Percentiles rank a stretch among this genome's conserved stretches.
Evolutionary conservation across 2,113 vertebrate species (phyloP).

Genomic region (Poeciliopsis turrubarensis): DNA sequence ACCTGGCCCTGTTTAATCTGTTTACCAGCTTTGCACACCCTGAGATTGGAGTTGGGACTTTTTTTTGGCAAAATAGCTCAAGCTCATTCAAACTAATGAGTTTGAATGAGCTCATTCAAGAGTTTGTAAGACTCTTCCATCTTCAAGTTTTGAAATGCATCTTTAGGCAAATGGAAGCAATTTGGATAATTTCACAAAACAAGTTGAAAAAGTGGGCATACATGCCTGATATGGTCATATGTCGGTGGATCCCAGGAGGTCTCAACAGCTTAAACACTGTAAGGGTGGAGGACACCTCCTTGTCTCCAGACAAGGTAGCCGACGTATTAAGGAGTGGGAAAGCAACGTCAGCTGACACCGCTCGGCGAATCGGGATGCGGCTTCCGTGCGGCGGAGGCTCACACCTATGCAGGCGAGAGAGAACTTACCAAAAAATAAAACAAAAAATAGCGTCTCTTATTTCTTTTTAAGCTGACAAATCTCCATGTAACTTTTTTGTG

Average conservation of each 20-base stretch:
- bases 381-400: constrained; percentile 71
- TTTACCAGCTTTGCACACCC: background rate
- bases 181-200: background rate
- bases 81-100: background rate
- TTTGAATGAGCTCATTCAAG: too few relatives aligned
- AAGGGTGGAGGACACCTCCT: constrained; percentile 49
- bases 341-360: constrained; percentile 34
- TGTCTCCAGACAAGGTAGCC: constrained; percentile 7
- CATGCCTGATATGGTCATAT: constrained; percentile 70
- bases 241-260: constrained; percentile 69
- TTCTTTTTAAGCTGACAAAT: background rate
- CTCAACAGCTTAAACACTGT: constrained; percentile 75
- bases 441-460: too few relatives aligned
- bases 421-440: background rate
- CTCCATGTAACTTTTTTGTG: background rate
- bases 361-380: constrained; percentile 71
- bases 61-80: background rate
- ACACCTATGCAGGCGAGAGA: constrained; percentile 55
- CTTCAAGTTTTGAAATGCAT: too few relatives aligned
- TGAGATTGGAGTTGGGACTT: background rate
- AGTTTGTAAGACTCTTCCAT: background rate
- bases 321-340: constrained; percentile 14
- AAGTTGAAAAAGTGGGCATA: background rate
- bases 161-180: background rate
- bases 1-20: background rate